Evolutionary conservation across 2,797 vertebrate genomes (phyloP), one percentile per base, ranked within the genome.

Genomic region (Scolopax bukidnonensis): DNA sequence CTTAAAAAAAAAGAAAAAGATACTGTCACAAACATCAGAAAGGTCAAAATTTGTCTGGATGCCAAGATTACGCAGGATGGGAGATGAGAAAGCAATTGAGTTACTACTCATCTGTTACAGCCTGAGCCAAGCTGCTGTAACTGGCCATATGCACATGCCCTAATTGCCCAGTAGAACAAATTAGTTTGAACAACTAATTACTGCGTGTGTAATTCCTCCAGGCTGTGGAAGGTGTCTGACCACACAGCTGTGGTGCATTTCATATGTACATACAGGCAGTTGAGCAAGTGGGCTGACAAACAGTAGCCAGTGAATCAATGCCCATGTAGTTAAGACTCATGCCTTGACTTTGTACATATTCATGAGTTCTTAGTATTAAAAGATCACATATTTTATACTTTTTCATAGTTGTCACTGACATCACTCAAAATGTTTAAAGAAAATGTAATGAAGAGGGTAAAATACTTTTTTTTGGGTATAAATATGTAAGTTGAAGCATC

Each of bases 1-100:
- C 16, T 19, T 30, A 53, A 53, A 32, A 54, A 30, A 17, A 53
- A 41, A 32, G 4, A 36, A 38, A 36, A 2, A 38, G 20, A 38
- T 11, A 17, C 18, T 4, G 1, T 81, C 41, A 61, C 16, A 53
- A 43, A 28, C 40, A n/a, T 6, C 19, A 23, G 13, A 33, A 68
- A 43, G 6, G 32, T 59, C n/a, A 38, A 17, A 48, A 8, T 60
- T 57, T 75, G 28, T 86, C 38, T 59, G 41, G 14, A 13, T 89
- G 64, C 40, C 53, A 40, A n/a, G 41, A 0, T 0, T 27, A 2
- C 18, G 11, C 0, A 0, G 11, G 20, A 0, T 75, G 82, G 32
- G 38, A 53, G 32, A 25, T 81, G 41, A 75, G 65, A 84, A 36
- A 0, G 2, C 25, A 30, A 4, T 4, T 25, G 74, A 79, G 40